Conservation (phyloP, 1,140 invertebrate genomes). For the Anadara kagoshimensis region DNA sequence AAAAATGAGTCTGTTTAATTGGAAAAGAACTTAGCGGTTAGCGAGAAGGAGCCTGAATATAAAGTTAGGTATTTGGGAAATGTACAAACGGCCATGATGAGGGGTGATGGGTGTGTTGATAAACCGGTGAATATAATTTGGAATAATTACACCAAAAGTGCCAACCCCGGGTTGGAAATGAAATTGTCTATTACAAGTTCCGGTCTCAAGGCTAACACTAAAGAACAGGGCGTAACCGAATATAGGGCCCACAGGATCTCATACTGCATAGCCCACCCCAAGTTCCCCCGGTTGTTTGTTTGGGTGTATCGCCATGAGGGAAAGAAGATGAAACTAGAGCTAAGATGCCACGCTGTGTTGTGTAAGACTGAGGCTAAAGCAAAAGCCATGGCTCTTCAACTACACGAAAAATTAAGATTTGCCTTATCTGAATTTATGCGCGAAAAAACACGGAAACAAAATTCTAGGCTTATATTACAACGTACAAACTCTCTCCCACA, state of each 20-base stretch:
- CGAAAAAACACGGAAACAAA: constrained; percentile 89
- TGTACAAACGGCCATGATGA: constrained; percentile 98
- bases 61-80: constrained; percentile 98
- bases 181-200: constrained; percentile 92
- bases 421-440: constrained; percentile 95
- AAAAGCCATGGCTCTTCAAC: constrained; percentile 83
- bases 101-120: constrained; percentile 97
- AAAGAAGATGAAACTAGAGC: constrained; percentile 94
- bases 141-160: constrained; percentile 93
- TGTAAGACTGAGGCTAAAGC: constrained; percentile 87
- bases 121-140: constrained; percentile 95
- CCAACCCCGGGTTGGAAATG: constrained; percentile 95
- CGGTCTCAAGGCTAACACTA: constrained; percentile 94
- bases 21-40: constrained; percentile 79
- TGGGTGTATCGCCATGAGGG: constrained; percentile 93
- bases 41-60: constrained; percentile 93
- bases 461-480: constrained; percentile 83
- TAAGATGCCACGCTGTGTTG: constrained; percentile 98
- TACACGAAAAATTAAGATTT: constrained; percentile 81
- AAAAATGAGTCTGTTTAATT: constrained; percentile 67
- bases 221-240: constrained; percentile 97
- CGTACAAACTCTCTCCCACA: constrained; percentile 83
- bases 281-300: constrained; percentile 90
- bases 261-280: constrained; percentile 89
- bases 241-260: constrained; percentile 90